Base-by-base conservation (phyloP, 2,797 vertebrate genomes). In the Pseudochirops cupreus region DNA sequence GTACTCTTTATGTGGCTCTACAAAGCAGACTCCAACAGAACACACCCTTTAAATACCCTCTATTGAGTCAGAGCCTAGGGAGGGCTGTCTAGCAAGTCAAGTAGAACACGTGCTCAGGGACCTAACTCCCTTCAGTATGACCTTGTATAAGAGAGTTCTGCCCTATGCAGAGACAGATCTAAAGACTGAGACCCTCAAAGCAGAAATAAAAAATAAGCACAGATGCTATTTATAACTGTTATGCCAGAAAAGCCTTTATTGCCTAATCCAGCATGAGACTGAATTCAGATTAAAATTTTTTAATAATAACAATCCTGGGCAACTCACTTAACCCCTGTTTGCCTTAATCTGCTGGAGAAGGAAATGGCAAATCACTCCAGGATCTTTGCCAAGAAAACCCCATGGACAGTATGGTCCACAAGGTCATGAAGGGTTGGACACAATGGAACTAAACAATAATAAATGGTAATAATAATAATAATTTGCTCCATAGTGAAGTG, bases 401-500 rank as follows among this genome's bases (percentile, higher is more conserved):
- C n/a, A 82, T 74, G 33, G 62, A n/a, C 16, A 39, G 33, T 74
- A 74, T 18, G 16, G 6, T 82, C 67, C n/a, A 39, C 9, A 24
- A 31, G 67, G n/a, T 82, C 67, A 82, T 82, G 18, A 82, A 82
- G n/a, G 39, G 18, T 46, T 7, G 7, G n/a, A 82, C 7, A 82
- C 67, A 82, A 24, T n/a, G 21, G 39, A 82, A 82, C n/a, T 46
- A 87, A 93, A n/a, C 53, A 55, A 62, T 4, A 16, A n/a, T 7
- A 93, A 10, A 92, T 96, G n/a, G 92, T 4, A 56, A 50, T 96
- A 46, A 92, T 4, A 56, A 50, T 58, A 95, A 95, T 0, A 90
- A 92, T 90, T 96, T 26, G 89, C 55, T 93, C 54, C 94, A 52
- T 50, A 93, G 39, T 93, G 92, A 95, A 62, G 93, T 95, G 96